Evolutionary conservation across 2,888 invertebrate species (phyloP), one percentile per base, ranked within the genome.

Genomic region (Leucoptera coffeella): DNA sequence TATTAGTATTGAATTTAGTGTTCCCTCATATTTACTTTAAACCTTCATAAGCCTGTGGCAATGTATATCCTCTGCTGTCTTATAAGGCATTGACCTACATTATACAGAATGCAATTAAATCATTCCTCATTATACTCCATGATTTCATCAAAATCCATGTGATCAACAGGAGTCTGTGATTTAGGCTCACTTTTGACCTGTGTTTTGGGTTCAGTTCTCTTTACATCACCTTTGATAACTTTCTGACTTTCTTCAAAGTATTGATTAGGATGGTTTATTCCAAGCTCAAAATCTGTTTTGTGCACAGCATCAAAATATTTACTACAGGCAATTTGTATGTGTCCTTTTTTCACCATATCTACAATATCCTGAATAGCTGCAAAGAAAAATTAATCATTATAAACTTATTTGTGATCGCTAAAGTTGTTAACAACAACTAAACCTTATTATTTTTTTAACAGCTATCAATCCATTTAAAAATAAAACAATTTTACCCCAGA

Each of bases 251-350:
- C 88, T 40, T 84, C 80, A 54, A 87, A 95, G 56, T 85, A 96
- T 37, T 86, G 85, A 61, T 95, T 95, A 0, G 96, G 96, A 64
- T 96, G 95, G 47, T 81, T 80, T 20, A 92, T 81, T 3, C 80
- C 79, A 21, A 78, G 64, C 20, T 79, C 80, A 9, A 77, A 44
- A n/a, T 75, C 65, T 4, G 71, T 59, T 38, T 77, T 77, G 36
- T 88, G 87, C 0, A 74, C 73, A 26, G 75, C 61, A 62, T 87
- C 85, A 58, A 90, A 94, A 51, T 87, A 91, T 47, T 84, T 82
- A 22, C 83, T 83, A 55, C 96, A 96, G 1, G 95, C 94, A 32
- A 93, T 71, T 56, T 90, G 88, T 47, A 78, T 94, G 47, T 93
- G 90, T 0, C 85, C 82, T 32, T 80, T 81, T 32, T 78, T 78